Evolutionary conservation across 2,113 vertebrate genomes (phyloP).

Genomic region (Elanoides forficatus): DNA sequence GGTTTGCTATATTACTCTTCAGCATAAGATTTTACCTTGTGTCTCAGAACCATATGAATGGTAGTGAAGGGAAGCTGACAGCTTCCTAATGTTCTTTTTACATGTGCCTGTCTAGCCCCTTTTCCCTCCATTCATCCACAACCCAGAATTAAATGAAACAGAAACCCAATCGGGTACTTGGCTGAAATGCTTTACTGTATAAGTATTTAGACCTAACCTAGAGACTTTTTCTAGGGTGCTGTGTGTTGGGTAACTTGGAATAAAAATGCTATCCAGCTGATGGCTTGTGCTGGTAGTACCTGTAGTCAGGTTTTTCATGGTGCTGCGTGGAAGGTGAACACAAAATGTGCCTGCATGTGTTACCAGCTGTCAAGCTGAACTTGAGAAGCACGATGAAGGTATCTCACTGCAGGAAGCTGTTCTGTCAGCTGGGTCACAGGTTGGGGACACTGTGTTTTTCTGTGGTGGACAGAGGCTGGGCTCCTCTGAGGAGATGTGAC

Average conservation of each 20-base stretch:
- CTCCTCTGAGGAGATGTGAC: neutral
- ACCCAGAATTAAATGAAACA: neutral
- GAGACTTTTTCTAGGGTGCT: neutral
- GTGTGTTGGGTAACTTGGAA: neutral
- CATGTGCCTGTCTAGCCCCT: neutral
- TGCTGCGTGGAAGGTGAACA: neutral
- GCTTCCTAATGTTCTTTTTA: neutral
- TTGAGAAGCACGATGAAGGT: neutral
- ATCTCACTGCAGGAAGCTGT: neutral
- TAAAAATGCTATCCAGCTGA: neutral
- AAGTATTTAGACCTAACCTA: neutral
- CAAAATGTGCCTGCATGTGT: neutral
- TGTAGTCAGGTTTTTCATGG: neutral
- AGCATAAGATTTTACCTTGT: neutral
- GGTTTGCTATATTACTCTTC: conserved; percentile 1
- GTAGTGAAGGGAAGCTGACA: neutral
- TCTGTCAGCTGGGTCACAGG: neutral
- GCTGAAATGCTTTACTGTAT: neutral
- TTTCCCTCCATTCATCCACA: neutral
- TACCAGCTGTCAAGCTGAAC: neutral
- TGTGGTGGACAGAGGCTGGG: neutral
- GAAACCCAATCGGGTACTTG: neutral
- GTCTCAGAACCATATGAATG: conserved; percentile 1
- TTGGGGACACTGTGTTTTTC: neutral
- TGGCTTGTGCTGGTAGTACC: neutral